Base-by-base conservation (phyloP, 2,113 vertebrate species). In the Xenopus laevis region DNA sequence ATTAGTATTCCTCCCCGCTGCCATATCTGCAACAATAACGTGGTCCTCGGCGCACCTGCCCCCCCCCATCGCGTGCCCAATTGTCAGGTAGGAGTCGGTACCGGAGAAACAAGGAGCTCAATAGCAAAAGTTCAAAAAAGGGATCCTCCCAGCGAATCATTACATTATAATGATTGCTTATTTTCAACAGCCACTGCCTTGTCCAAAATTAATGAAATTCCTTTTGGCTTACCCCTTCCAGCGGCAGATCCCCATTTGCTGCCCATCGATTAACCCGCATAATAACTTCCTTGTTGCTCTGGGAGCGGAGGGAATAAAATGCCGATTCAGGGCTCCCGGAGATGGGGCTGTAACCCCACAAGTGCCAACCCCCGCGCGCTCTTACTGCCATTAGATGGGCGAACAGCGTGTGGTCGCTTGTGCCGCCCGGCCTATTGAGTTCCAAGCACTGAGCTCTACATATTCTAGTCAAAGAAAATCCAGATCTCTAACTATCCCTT, bases 121-220 rank as follows among this genome's bases (percentile, higher is more conserved):
- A 83, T 79, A 78, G 75, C 82, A 87, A 27, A 81, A 82, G 82
- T 50, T 16, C n/a, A 88, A 79, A 83, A 87, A 40, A 87, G 83
- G 88, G 86, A 71, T 81, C 80, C 87, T 86, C 89, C 90, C 90
- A 89, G 86, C 84, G 84, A 83, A 86, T 91, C 87, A 91, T 92
- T 90, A 90, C 84, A 82, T 69, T 77, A 79, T 92, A 91, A 92
- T 92, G 87, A 92, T 89, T 83, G 85, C 85, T 83, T 88, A 44
- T 91, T 84, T 83, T 86, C 87, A 83, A 82, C 84, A 71, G 84
- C 86, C 89, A 90, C 88, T 86, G 84, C 88, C 89, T 90, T 85
- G 91, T 91, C 89, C 91, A 90, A 91, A 88, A 92, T 92, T 92
- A 91, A 92, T 91, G 87, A 88, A 91, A 92, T 92, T 91, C 90